Evolutionary conservation across 2,113 vertebrate species (phyloP).

Genomic region (Mesembrinibis cayennensis): DNA sequence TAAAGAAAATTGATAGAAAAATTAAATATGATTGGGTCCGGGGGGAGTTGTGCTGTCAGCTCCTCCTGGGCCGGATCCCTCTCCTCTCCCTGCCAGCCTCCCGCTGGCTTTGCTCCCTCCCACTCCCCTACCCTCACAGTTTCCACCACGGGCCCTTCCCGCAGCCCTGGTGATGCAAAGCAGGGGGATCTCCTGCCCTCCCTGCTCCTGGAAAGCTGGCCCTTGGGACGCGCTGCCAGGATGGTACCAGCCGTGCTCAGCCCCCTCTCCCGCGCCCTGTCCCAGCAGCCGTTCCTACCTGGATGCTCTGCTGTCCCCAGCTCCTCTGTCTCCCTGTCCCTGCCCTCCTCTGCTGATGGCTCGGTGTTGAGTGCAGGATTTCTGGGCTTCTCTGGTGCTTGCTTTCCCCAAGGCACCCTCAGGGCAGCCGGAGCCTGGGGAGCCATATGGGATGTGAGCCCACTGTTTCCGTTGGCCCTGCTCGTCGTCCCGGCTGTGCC

Average conservation of each 20-base stretch:
- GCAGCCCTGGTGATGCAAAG: accelerated
- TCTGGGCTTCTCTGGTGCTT: neutral
- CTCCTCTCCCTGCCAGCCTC: neutral
- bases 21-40: neutral
- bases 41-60: neutral
- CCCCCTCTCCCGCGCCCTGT: neutral
- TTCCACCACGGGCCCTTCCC: neutral
- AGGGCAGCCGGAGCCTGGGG: accelerated
- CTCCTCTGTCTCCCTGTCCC: neutral
- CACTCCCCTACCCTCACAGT: accelerated
- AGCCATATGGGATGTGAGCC: neutral
- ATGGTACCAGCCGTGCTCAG: accelerated
- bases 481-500: neutral
- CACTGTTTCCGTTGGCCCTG: accelerated
- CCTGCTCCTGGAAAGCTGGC: neutral
- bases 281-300: neutral
- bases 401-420: neutral
- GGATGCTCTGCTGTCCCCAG: neutral
- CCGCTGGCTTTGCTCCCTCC: neutral
- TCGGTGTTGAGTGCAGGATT: neutral
- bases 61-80: neutral
- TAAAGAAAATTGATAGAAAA: constrained; percentile 33
- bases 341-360: neutral
- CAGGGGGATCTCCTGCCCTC: neutral
- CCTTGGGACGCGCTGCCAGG: accelerated